Percentiles rank a stretch among this genome's conserved stretches.
Conservation (phyloP, 2,888 invertebrate species). For the Poecilobothrus nobilitatus region DNA sequence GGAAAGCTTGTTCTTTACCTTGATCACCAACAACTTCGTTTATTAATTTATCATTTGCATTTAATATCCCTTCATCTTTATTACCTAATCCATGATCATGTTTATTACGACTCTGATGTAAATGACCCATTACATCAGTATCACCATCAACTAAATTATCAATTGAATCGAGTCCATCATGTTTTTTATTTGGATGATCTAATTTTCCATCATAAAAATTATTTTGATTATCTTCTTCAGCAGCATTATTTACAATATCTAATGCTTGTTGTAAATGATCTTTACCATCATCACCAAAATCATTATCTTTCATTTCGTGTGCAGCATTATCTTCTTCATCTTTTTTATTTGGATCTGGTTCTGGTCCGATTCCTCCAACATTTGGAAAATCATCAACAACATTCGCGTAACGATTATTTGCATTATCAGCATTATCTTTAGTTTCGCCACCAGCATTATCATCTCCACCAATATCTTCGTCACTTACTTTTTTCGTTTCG, state of each 20-base stretch:
- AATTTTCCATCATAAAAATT: conserved; percentile 34
- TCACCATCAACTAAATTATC: conserved; percentile 23
- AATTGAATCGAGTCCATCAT: background rate
- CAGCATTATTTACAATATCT: conserved; percentile 37
- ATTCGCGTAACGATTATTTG: conserved; percentile 40
- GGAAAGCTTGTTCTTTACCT: conserved; percentile 37
- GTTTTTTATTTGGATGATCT: conserved; percentile 16
- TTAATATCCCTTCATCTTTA: conserved; percentile 32
- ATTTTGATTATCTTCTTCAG: conserved; percentile 31
- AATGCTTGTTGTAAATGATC: conserved; percentile 32
- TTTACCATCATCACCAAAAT: conserved; percentile 27
- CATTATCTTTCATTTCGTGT: conserved; percentile 39
- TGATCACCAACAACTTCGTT: conserved; percentile 46
- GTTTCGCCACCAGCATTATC: conserved; percentile 16
- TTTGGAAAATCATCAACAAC: conserved; percentile 32
- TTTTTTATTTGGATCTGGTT: conserved; percentile 16
- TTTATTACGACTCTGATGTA: conserved; percentile 16
- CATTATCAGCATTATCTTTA: conserved; percentile 23
- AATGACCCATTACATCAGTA: conserved; percentile 14
- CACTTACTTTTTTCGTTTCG: conserved; percentile 26
- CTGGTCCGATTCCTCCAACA: conserved; percentile 20
- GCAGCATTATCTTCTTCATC: conserved; percentile 39
- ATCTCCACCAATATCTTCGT: conserved; percentile 22
- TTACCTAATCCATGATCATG: conserved; percentile 29
- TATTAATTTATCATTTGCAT: conserved; percentile 40